Percentiles rank a stretch among this genome's conserved stretches.
phyloP scores from a whole-genome alignment of 1,140 invertebrate species.

The Choristoneura fumiferana region DNA sequence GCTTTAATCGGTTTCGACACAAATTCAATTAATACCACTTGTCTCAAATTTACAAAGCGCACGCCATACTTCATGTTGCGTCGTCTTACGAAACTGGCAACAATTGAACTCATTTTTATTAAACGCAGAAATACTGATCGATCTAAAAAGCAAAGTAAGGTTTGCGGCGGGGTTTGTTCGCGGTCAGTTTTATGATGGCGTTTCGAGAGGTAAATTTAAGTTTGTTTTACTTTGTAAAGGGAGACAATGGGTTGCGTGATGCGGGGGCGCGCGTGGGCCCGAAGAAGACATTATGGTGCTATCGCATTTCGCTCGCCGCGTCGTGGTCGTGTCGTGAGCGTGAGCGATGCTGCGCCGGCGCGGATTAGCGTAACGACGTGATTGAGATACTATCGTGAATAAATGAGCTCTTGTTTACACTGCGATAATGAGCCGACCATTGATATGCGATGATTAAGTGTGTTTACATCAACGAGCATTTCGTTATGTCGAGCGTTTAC shows the following conservation, averaged over 20 bases:
- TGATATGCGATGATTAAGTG: background rate
- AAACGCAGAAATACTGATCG: constrained; percentile 7
- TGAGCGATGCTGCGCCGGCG: constrained; percentile 15
- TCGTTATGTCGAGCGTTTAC: too few relatives aligned
- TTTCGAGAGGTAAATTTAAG: background rate
- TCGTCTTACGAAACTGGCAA: background rate
- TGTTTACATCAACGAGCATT: background rate
- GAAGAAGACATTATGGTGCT: constrained; percentile 1
- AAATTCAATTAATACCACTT: constrained; percentile 16
- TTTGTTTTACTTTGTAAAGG: constrained; percentile 13
- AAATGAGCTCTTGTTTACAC: constrained; percentile 9
- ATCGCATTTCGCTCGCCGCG: constrained; percentile 10
- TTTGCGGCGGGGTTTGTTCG: background rate
- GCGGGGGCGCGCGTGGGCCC: constrained; percentile 6
- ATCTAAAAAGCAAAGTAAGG: background rate
- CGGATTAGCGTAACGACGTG: constrained; percentile 3
- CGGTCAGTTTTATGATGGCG: background rate
- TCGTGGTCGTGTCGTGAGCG: too few relatives aligned
- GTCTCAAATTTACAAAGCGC: background rate
- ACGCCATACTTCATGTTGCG: constrained; percentile 2
- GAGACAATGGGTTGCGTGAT: constrained; percentile 11
- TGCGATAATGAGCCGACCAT: background rate
- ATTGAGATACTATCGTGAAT: background rate
- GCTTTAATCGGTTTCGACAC: background rate
- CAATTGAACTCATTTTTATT: constrained; percentile 13